Percentiles rank a stretch among this genome's conserved stretches.
phyloP scores from a whole-genome alignment of 2,113 vertebrate species.

The Cheirogaleus medius region DNA sequence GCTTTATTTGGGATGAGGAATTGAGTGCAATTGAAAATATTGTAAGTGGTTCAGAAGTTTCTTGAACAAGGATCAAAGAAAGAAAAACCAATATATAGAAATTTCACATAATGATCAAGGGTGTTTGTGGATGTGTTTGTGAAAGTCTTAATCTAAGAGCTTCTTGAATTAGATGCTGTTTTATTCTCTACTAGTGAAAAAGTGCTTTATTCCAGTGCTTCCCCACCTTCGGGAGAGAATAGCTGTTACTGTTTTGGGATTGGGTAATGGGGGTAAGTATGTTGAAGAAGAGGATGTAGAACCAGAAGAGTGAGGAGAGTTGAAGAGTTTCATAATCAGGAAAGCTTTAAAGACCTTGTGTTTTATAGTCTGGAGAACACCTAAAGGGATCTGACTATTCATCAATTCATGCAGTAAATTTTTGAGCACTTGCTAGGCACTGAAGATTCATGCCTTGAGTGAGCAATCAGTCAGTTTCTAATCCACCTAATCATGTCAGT shows the following conservation, averaged over 20 bases:
- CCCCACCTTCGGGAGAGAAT: not conserved
- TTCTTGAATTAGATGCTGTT: not conserved
- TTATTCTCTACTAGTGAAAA: not conserved
- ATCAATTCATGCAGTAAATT: not conserved
- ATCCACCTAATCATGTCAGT: not conserved
- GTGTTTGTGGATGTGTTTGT: not conserved
- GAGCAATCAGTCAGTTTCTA: not conserved
- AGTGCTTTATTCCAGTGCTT: not conserved
- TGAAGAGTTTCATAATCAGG: not conserved
- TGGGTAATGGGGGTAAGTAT: not conserved
- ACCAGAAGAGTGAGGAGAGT: not conserved
- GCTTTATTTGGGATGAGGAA: not conserved
- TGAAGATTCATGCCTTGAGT: not conserved
- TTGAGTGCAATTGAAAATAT: not conserved
- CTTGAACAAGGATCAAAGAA: slow-evolving; percentile 5
- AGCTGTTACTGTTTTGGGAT: not conserved
- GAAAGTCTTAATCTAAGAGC: not conserved
- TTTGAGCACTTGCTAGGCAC: not conserved
- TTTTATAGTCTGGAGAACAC: not conserved
- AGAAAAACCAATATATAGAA: not conserved
- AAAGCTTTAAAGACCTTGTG: not conserved
- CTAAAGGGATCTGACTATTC: not conserved
- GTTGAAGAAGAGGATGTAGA: not conserved
- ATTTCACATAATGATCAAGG: not conserved
- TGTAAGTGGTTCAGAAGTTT: slow-evolving; percentile 24